Conservation (phyloP, 2,888 invertebrate genomes). For the Trachelus iudaicus region DNA sequence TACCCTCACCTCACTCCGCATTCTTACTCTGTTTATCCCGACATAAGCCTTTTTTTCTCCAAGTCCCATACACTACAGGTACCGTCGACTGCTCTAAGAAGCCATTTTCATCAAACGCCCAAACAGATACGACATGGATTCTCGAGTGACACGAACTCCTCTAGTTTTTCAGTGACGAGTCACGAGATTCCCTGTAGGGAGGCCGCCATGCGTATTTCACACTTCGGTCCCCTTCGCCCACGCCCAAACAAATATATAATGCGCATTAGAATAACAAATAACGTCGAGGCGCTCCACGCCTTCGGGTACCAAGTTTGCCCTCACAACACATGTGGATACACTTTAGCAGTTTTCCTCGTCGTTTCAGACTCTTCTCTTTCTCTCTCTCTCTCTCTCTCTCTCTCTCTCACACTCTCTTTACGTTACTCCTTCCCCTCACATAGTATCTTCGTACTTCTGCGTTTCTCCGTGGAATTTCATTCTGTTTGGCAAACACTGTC, state of each 20-base stretch:
- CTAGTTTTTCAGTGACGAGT: background rate
- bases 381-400: too few relatives aligned
- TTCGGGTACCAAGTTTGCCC: conserved; percentile 44
- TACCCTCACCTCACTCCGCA: conserved; percentile 17
- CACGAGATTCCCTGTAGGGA: conserved; percentile 30
- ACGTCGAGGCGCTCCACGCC: conserved; percentile 57
- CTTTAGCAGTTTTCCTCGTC: background rate
- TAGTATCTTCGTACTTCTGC: background rate
- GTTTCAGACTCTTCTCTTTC: background rate
- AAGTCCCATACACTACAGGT: background rate
- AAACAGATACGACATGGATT: background rate
- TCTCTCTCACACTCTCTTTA: background rate
- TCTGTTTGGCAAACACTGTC: background rate
- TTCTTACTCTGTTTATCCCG: background rate
- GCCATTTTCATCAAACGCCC: background rate
- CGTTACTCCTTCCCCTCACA: background rate
- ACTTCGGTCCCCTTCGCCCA: conserved; percentile 56
- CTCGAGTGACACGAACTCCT: background rate
- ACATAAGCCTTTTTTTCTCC: background rate
- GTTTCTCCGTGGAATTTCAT: background rate
- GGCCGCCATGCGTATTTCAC: conserved; percentile 56
- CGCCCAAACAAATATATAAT: conserved; percentile 61
- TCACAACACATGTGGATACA: conserved; percentile 1
- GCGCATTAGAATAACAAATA: conserved; percentile 65
- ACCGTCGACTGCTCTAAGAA: background rate